Percentiles rank a stretch among this genome's conserved stretches.
Conservation (phyloP, 1,140 invertebrate species). For the Limonius californicus region DNA sequence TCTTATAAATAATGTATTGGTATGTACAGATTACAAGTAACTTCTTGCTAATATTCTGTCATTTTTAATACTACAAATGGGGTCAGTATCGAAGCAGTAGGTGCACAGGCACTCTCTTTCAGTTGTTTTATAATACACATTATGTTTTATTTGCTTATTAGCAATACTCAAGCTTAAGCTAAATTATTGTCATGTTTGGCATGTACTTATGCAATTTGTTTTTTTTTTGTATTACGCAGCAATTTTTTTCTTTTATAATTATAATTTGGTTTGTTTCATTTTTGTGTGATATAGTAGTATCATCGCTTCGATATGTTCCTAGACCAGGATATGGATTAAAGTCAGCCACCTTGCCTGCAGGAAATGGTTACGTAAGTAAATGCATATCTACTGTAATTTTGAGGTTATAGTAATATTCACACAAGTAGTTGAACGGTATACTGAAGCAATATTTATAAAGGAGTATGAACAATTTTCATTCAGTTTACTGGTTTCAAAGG, state of each 20-base stretch:
- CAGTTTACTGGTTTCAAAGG: too few species aligned
- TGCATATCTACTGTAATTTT: neutral
- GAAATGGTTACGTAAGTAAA: constrained; percentile 51
- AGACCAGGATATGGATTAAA: constrained; percentile 74
- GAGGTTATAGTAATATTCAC: neutral
- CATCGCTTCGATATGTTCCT: constrained; percentile 57
- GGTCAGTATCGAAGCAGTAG: too few species aligned
- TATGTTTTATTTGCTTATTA: neutral
- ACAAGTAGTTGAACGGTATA: too few species aligned
- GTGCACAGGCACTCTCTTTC: neutral
- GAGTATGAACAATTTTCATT: too few species aligned
- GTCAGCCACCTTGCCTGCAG: constrained; percentile 67
- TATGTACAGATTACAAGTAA: neutral
- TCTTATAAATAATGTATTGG: neutral
- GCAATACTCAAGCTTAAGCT: neutral
- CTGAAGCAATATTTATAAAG: too few species aligned
- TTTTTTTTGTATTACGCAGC: constrained; percentile 1
- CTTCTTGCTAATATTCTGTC: too few species aligned
- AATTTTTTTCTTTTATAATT: constrained; percentile 32
- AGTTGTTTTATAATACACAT: neutral
- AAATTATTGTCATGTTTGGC: too few species aligned
- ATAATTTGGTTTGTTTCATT: constrained; percentile 40
- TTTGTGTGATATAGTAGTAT: constrained; percentile 51
- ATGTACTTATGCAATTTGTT: neutral
- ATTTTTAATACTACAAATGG: too few species aligned